Percentiles rank a stretch among this genome's conserved stretches.
These are phyloP conservation scores for Melieria omissa DNA, from an alignment of 2,888 invertebrate species.

Conservation along the genomic window DNA sequence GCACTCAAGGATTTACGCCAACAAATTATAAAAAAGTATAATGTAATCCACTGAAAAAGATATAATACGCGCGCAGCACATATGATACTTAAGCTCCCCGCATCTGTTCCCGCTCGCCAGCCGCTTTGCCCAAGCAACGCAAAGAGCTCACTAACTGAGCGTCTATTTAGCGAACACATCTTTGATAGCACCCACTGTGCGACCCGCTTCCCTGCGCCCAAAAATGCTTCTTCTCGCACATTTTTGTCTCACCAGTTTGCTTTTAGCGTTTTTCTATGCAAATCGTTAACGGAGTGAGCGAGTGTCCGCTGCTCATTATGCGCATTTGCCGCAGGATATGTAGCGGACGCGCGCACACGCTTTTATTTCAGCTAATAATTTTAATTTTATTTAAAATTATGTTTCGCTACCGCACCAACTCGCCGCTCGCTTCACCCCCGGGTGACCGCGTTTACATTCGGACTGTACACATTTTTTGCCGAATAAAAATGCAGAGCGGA, in stretches of 20 bases:
- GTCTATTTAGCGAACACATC: slow-evolving; percentile 35
- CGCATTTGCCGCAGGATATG: slow-evolving; percentile 60
- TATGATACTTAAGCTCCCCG: too few species aligned
- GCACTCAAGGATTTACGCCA: slow-evolving; percentile 56
- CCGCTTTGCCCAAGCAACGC: too few species aligned
- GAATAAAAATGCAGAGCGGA: slow-evolving; percentile 28
- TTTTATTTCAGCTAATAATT: slow-evolving; percentile 59
- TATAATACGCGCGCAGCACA: slow-evolving; percentile 19
- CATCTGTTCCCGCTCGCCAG: too few species aligned
- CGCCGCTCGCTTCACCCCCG: slow-evolving; percentile 14
- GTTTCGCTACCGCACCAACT: slow-evolving; percentile 34
- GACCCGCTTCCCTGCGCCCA: slow-evolving; percentile 1
- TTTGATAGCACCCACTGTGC: neutral
- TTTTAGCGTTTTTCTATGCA: neutral
- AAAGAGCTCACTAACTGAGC: slow-evolving; percentile 12
- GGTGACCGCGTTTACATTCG: slow-evolving; percentile 4
- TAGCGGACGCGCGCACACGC: slow-evolving; percentile 39
- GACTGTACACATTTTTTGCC: neutral
- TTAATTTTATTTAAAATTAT: slow-evolving; percentile 56
- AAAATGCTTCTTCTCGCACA: neutral
- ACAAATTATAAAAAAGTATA: slow-evolving; percentile 36
- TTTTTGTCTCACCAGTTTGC: neutral
- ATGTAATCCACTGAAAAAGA: neutral
- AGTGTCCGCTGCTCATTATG: slow-evolving; percentile 56
- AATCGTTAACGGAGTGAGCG: too few species aligned